Evolutionary conservation across 2,113 vertebrate genomes (phyloP).

Genomic region (Sterna hirundo): DNA sequence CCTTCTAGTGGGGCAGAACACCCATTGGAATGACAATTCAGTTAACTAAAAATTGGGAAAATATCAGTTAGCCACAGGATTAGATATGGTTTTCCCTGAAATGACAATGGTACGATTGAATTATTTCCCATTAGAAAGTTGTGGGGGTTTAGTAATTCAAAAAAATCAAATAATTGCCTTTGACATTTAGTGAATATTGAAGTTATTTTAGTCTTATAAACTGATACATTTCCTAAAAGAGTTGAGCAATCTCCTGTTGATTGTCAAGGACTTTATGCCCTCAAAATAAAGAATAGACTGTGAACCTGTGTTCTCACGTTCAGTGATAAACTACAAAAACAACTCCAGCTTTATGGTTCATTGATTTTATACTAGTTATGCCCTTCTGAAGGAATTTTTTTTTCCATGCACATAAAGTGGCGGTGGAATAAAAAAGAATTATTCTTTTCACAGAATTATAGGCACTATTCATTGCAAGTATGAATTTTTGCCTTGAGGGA

Average conservation of each 20-base stretch:
- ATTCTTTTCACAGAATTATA: not conserved
- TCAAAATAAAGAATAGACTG: not conserved
- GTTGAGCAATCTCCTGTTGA: not conserved
- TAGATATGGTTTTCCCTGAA: not conserved
- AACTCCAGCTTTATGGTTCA: not conserved
- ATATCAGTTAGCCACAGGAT: not conserved
- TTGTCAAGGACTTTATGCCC: not conserved
- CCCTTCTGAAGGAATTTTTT: not conserved
- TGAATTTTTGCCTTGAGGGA: not conserved
- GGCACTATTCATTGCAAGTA: not conserved
- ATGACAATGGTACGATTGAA: not conserved
- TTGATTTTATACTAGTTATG: not conserved
- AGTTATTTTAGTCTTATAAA: not conserved
- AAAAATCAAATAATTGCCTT: not conserved
- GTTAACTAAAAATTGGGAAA: not conserved
- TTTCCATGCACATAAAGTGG: not conserved
- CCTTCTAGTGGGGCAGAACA: not conserved
- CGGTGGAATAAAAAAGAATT: not conserved
- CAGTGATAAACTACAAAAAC: not conserved
- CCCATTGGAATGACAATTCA: not conserved
- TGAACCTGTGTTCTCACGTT: not conserved
- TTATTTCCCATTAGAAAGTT: not conserved
- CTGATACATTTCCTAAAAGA: not conserved
- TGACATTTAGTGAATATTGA: not conserved
- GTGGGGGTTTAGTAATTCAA: fast-evolving